Evolutionary conservation across 2,113 vertebrate genomes (phyloP).

Genomic region (Climacteris rufus): DNA sequence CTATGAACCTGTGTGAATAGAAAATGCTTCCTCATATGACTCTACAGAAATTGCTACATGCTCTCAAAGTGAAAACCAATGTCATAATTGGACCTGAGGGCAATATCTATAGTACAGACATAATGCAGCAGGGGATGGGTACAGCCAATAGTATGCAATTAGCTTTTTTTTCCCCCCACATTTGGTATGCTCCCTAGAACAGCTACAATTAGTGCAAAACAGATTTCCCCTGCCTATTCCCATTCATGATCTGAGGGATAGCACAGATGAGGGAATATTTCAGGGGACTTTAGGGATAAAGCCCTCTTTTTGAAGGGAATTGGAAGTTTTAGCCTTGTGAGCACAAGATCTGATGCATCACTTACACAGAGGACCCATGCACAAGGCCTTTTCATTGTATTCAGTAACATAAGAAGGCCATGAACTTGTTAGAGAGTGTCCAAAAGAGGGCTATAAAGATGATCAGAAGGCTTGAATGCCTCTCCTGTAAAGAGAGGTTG

Average conservation of each 20-base stretch:
- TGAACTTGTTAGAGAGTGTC: neutral
- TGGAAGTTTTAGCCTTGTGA: neutral
- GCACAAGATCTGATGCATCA: rapidly evolving
- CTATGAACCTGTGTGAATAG: neutral
- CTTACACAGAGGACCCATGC: neutral
- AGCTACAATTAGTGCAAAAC: neutral
- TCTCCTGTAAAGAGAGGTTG: neutral
- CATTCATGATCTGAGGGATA: neutral
- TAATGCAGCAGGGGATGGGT: neutral
- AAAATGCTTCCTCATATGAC: neutral
- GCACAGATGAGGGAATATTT: neutral
- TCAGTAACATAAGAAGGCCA: neutral
- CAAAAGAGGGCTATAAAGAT: neutral
- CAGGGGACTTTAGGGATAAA: neutral
- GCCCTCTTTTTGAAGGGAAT: neutral
- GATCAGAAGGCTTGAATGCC: neutral
- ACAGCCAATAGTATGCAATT: neutral
- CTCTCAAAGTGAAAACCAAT: neutral
- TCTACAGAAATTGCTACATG: neutral
- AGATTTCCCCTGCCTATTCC: neutral
- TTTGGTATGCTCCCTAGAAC: neutral
- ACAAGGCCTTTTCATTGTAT: neutral
- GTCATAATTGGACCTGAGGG: neutral
- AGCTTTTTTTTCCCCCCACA: neutral
- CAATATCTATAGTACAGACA: neutral